A percentile compares a stretch with the other conserved stretches of the same genome.
Conservation (phyloP, 2,888 invertebrate genomes). For the Agapostemon virescens region DNA sequence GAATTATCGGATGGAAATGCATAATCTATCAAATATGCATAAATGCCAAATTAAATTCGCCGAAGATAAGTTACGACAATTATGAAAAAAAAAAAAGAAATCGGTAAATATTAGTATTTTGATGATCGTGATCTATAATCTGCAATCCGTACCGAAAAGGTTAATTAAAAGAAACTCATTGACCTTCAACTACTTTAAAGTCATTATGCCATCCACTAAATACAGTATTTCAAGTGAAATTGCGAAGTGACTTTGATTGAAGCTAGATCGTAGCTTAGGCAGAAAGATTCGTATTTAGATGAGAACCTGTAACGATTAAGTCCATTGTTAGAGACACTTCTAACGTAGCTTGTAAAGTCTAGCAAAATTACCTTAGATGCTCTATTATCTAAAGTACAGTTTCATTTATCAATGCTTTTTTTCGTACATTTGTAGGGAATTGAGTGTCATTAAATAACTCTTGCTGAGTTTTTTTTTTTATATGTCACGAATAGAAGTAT, state of each 20-base stretch:
- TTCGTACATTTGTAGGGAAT: constrained; percentile 45
- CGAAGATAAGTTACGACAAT: neutral
- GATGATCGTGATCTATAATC: neutral
- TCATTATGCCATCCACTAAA: constrained; percentile 69
- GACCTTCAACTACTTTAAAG: constrained; percentile 50
- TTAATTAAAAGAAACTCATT: constrained; percentile 35
- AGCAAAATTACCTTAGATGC: constrained; percentile 55
- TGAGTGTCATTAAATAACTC: constrained; percentile 23
- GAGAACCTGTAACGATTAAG: constrained; percentile 60
- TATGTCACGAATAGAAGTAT: constrained; percentile 27
- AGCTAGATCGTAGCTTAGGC: constrained; percentile 62
- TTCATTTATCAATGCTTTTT: constrained; percentile 45
- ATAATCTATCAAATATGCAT: neutral
- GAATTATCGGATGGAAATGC: neutral
- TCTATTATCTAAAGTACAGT: constrained; percentile 53
- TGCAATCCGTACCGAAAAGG: constrained; percentile 15
- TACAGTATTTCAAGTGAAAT: constrained; percentile 57
- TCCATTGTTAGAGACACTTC: constrained; percentile 67
- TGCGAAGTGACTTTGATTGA: constrained; percentile 63
- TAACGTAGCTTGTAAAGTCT: constrained; percentile 65
- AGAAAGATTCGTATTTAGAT: constrained; percentile 62
- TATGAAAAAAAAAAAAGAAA: neutral
- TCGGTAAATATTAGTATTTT: neutral
- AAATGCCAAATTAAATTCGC: neutral
- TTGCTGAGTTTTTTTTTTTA: constrained; percentile 38